Evolutionary conservation across 2,888 invertebrate species (phyloP).

Genomic region (Adelphocoris suturalis): DNA sequence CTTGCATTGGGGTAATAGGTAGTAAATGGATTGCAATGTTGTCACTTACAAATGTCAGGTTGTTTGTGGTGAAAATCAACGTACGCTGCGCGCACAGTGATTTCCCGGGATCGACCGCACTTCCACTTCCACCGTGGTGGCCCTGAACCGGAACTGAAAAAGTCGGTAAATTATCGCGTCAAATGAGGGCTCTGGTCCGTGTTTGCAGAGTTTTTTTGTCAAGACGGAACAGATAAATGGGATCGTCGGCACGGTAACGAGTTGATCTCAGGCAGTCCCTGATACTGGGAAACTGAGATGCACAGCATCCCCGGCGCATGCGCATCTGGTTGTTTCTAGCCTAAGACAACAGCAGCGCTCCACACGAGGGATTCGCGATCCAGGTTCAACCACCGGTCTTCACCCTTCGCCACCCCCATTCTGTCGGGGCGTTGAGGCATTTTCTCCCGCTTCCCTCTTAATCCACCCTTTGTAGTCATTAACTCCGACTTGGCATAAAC

Average conservation of each 20-base stretch:
- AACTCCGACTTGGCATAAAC: slow-evolving; percentile 33
- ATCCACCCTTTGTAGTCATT: slow-evolving; percentile 35
- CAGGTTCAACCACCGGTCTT: slow-evolving; percentile 7
- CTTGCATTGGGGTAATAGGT: too few species aligned
- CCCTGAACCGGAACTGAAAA: background rate
- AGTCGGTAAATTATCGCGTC: background rate
- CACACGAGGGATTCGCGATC: background rate
- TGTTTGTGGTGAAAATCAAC: slow-evolving; percentile 48
- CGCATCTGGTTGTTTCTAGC: slow-evolving; percentile 39
- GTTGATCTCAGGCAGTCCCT: slow-evolving; percentile 54
- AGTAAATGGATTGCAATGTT: background rate
- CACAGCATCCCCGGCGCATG: slow-evolving; percentile 51
- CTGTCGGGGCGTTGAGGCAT: slow-evolving; percentile 7
- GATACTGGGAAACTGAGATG: slow-evolving; percentile 67
- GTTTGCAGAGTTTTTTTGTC: slow-evolving; percentile 7
- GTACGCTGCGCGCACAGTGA: slow-evolving; percentile 55
- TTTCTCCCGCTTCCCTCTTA: slow-evolving; percentile 11
- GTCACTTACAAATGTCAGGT: slow-evolving; percentile 53
- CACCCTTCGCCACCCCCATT: background rate
- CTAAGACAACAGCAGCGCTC: slow-evolving; percentile 10
- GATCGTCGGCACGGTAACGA: slow-evolving; percentile 43
- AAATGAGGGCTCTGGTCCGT: background rate
- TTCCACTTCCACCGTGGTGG: background rate
- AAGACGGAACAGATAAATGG: slow-evolving; percentile 42
- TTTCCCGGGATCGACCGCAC: slow-evolving; percentile 29